Evolutionary conservation across 2,888 invertebrate species (phyloP).

Genomic region (Ormyrus nitidulus): DNA sequence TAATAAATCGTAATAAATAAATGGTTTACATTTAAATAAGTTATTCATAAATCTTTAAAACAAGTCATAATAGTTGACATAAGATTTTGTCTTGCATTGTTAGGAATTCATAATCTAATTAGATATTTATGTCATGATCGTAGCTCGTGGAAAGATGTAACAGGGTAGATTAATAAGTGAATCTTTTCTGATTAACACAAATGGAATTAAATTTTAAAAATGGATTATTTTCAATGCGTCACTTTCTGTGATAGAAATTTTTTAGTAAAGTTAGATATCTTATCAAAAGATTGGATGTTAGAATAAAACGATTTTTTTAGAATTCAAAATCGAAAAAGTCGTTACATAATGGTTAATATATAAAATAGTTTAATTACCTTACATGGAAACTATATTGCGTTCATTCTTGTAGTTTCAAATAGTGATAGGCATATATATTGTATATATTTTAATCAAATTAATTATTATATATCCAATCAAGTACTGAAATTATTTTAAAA

Average conservation of each 20-base stretch:
- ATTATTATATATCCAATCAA: neutral
- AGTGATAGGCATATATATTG: slow-evolving; percentile 6
- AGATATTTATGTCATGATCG: slow-evolving; percentile 18
- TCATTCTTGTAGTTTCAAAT: neutral
- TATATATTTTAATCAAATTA: slow-evolving; percentile 10
- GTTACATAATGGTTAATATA: neutral
- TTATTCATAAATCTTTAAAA: slow-evolving; percentile 7
- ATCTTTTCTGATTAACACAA: slow-evolving; percentile 7
- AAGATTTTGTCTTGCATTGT: slow-evolving; percentile 24
- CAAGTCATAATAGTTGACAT: slow-evolving; percentile 31
- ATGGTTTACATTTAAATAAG: slow-evolving; percentile 1
- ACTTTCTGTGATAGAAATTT: neutral
- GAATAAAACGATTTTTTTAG: neutral
- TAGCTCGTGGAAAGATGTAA: slow-evolving; percentile 37
- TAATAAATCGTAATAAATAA: slow-evolving; percentile 1
- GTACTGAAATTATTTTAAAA: too few relatives aligned
- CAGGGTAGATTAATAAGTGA: slow-evolving; percentile 42
- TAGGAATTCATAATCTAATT: slow-evolving; percentile 44
- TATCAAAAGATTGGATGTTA: neutral
- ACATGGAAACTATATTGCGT: neutral
- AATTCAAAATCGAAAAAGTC: slow-evolving; percentile 1
- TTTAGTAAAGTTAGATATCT: slow-evolving; percentile 3
- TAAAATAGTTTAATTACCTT: too few relatives aligned
- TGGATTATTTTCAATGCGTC: neutral
- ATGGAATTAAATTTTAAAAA: slow-evolving; percentile 1